A percentile compares a stretch with the other conserved stretches of the same genome.
These are phyloP conservation scores for Perithous albicinctus DNA, from an alignment of 2,888 invertebrate genomes.

Conservation along the genomic window DNA sequence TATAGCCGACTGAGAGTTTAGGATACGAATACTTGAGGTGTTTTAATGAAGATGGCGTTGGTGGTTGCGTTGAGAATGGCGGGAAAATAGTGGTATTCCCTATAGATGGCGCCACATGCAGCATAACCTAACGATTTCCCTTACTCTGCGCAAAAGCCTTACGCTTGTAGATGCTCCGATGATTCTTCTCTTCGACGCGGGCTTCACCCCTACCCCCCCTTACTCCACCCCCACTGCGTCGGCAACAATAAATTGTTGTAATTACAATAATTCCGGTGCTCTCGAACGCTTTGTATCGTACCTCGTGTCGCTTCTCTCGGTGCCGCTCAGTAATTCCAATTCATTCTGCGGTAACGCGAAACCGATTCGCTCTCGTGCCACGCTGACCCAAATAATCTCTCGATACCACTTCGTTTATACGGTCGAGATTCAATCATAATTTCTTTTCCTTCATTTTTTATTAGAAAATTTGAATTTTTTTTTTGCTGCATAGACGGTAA, in stretches of 20 bases:
- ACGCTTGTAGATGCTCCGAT: neutral
- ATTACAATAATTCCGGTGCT: slow-evolving; percentile 80
- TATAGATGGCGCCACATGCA: slow-evolving; percentile 48
- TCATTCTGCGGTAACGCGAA: slow-evolving; percentile 73
- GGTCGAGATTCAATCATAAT: slow-evolving; percentile 22
- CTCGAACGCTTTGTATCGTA: slow-evolving; percentile 53
- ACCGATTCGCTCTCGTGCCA: slow-evolving; percentile 71
- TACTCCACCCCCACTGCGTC: slow-evolving; percentile 42
- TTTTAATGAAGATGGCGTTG: slow-evolving; percentile 68
- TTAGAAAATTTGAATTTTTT: neutral
- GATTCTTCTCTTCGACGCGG: slow-evolving; percentile 33
- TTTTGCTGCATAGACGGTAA: neutral
- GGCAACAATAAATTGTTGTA: slow-evolving; percentile 81
- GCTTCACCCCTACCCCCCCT: slow-evolving; percentile 46
- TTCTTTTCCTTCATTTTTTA: neutral
- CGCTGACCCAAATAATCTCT: slow-evolving; percentile 74
- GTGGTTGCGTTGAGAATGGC: neutral
- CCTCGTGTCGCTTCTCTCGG: slow-evolving; percentile 76
- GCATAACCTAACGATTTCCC: slow-evolving; percentile 42
- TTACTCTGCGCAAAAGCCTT: neutral
- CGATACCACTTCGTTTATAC: slow-evolving; percentile 37
- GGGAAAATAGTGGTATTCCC: slow-evolving; percentile 17
- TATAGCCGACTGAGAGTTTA: slow-evolving; percentile 35
- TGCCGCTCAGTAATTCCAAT: slow-evolving; percentile 70
- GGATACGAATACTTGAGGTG: neutral